A percentile compares a stretch with the other conserved stretches of the same genome.
These are phyloP conservation scores for Seriola aureovittata DNA, from an alignment of 2,113 vertebrate genomes.

Conservation along the genomic window DNA sequence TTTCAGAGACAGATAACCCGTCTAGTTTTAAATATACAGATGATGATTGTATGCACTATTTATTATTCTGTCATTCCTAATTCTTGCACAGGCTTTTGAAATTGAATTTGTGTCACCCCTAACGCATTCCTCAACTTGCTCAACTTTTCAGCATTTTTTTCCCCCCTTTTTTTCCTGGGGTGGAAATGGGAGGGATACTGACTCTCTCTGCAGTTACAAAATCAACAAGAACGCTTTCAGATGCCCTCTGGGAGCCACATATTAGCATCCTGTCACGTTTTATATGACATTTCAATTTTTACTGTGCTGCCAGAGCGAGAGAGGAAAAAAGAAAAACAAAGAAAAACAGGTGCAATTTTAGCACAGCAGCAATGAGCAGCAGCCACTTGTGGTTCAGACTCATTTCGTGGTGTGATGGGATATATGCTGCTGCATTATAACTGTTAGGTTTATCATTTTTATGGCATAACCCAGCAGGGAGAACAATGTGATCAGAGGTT, in stretches of 20 bases:
- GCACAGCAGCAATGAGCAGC: conserved; percentile 65
- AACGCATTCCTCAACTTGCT: conserved; percentile 55
- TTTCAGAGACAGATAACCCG: neutral
- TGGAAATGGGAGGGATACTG: conserved; percentile 59
- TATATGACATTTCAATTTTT: conserved; percentile 84
- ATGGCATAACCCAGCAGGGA: conserved; percentile 71
- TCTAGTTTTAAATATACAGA: conserved; percentile 28
- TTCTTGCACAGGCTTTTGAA: conserved; percentile 54
- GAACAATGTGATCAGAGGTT: conserved; percentile 74
- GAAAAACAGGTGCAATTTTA: conserved; percentile 83
- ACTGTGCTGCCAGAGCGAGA: conserved; percentile 69
- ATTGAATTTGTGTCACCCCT: conserved; percentile 56
- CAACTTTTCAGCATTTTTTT: conserved; percentile 36
- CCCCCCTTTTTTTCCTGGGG: conserved; percentile 41
- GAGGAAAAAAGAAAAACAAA: conserved; percentile 71
- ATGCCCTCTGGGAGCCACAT: conserved; percentile 81
- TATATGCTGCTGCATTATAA: conserved; percentile 67
- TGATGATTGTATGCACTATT: conserved; percentile 39
- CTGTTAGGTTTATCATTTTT: conserved; percentile 77
- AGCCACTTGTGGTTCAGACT: conserved; percentile 73
- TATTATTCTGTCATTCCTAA: conserved; percentile 53
- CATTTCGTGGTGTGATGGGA: conserved; percentile 73
- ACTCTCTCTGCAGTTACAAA: conserved; percentile 76
- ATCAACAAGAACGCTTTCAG: conserved; percentile 79
- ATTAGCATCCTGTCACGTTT: conserved; percentile 83